Conservation (phyloP, 2,113 vertebrate species). For the Oncorhynchus keta region DNA sequence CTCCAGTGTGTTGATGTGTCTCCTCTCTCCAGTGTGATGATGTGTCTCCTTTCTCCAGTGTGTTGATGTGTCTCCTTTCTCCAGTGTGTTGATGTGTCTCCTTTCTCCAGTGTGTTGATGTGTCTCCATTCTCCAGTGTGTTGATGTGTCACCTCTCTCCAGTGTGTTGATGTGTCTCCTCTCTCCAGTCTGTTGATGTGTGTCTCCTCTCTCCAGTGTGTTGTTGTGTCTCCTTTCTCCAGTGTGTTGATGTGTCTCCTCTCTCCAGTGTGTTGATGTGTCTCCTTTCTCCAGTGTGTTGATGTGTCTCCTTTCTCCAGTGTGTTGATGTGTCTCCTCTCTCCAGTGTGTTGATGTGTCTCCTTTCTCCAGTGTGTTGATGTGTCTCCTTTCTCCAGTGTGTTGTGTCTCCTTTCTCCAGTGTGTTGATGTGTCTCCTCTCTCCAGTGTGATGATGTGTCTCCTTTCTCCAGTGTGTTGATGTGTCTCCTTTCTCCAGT, state of each 20-base stretch:
- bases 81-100: no score
- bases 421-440: conserved; percentile 71
- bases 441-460: conserved; percentile 11
- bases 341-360: conserved; percentile 75
- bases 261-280: conserved; percentile 5
- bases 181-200: no score
- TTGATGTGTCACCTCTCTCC: conserved; percentile 63
- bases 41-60: no score
- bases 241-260: conserved; percentile 76
- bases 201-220: background rate
- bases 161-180: no score
- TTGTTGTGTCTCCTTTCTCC: conserved; percentile 34
- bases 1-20: no score
- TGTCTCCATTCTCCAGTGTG: no score
- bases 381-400: conserved; percentile 68
- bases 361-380: background rate
- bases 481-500: conserved; percentile 67
- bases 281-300: conserved; percentile 77
- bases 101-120: no score
- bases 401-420: conserved; percentile 71
- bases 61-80: no score
- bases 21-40: no score
- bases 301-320: no score
- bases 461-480: conserved; percentile 77
- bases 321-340: conserved; percentile 23